Base-by-base conservation (phyloP, 30 jellyfish, hydroid and myxozoan species). In the Mastigias papua region DNA sequence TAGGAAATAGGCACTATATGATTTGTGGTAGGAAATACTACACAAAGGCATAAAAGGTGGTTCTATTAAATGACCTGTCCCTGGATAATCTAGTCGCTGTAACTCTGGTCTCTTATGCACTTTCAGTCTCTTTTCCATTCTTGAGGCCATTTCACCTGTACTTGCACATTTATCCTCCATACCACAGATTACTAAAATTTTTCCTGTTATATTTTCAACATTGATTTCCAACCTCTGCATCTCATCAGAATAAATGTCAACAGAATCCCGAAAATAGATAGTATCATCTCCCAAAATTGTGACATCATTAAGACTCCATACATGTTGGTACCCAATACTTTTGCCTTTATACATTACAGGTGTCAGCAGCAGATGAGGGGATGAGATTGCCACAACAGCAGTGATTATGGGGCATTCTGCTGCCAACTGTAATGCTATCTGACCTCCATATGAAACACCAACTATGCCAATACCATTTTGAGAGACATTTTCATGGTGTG, bases 41-140 rank as follows among this genome's bases (percentile, higher is more conserved):
- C 96, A 76, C 67, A 87, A 26, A 20, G 97, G 97, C 95, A 91
- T 91, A 35, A 74, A 78, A 5, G 97, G 97, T 16, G 88, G 89
- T 61, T 91, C 97, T 34, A 91, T 84, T 25, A 91, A 73, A 78
- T 91, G 97, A 2, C 97, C 97, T 2, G 97, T 51, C 23, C 80
- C 81, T 0, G 97, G 95, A 73, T 84, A 91, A 23, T 63, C 29
- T 19, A 85, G 28, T 69, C 42, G 48, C 64, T 21, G 58, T 35
- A 78, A n/a, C 5, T 73, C 70, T 9, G 68, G 66, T 58, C 73
- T 34, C 34, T 63, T 27, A 9, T 49, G 34, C 23, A 37, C n/a
- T 0, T 23, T 16, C 26, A 87, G 49, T 29, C 90, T 65, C 22
- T 33, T 78, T 34, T 76, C 26, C 90, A 87, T 87, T 13, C 25